These are phyloP conservation scores for Epicauta chinensis DNA, from an alignment of 1,140 invertebrate genomes.

Conservation along the genomic window DNA sequence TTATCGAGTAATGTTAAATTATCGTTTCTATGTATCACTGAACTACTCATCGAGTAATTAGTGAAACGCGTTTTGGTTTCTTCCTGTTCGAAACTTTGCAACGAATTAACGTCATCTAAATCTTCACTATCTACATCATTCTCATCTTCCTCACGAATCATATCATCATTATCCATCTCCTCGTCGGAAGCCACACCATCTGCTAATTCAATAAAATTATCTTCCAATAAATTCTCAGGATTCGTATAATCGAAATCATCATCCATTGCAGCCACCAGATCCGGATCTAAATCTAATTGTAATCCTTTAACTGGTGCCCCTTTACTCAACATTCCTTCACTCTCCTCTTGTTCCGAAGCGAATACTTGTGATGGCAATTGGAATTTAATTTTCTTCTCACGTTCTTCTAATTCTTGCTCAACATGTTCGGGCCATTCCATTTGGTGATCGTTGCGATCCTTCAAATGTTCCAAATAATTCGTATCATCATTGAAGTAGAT, in stretches of 20 bases:
- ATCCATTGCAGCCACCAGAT: slow-evolving; percentile 87
- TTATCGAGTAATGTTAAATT: slow-evolving; percentile 80
- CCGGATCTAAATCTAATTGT: slow-evolving; percentile 81
- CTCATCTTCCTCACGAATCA: slow-evolving; percentile 34
- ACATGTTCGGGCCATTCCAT: slow-evolving; percentile 41
- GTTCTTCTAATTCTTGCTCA: slow-evolving; percentile 40
- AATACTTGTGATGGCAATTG: slow-evolving; percentile 86
- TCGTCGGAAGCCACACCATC: slow-evolving; percentile 52
- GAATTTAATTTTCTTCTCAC: slow-evolving; percentile 45
- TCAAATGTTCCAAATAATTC: slow-evolving; percentile 90
- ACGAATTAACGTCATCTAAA: slow-evolving; percentile 51
- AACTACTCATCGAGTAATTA: slow-evolving; percentile 90
- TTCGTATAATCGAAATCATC: slow-evolving; percentile 85
- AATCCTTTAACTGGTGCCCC: slow-evolving; percentile 72
- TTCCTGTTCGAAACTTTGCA: slow-evolving; percentile 53
- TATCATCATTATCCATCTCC: slow-evolving; percentile 25
- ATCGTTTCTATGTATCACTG: slow-evolving; percentile 81
- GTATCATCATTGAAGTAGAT: slow-evolving; percentile 95
- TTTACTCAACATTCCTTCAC: slow-evolving; percentile 83
- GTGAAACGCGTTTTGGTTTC: slow-evolving; percentile 87
- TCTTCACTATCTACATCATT: slow-evolving; percentile 44
- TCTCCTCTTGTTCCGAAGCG: slow-evolving; percentile 80
- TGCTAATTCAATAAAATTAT: slow-evolving; percentile 82
- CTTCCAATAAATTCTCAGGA: slow-evolving; percentile 79
- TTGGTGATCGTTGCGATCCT: slow-evolving; percentile 52